These are phyloP conservation scores for Cataglyphis rosenhaueri DNA, from an alignment of 2,888 invertebrate species.

Conservation along the genomic window DNA sequence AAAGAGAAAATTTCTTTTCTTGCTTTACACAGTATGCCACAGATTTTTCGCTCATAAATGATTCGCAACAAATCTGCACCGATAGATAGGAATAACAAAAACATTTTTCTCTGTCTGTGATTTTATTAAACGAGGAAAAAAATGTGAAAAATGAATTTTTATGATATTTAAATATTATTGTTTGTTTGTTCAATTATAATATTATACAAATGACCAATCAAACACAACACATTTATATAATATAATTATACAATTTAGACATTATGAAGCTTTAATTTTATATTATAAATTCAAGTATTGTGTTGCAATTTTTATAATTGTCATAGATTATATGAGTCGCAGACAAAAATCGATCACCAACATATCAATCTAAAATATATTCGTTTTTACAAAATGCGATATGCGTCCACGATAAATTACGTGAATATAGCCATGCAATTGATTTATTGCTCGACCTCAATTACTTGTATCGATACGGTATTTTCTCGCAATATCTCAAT, in stretches of 20 bases:
- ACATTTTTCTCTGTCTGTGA: background rate
- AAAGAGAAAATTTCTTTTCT: slow-evolving; percentile 25
- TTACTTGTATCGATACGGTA: slow-evolving; percentile 39
- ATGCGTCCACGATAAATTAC: slow-evolving; percentile 34
- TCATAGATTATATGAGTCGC: background rate
- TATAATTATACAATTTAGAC: background rate
- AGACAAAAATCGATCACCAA: background rate
- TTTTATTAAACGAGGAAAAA: background rate
- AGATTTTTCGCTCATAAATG: background rate
- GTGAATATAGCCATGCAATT: slow-evolving; percentile 27
- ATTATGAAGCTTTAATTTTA: background rate
- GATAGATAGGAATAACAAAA: background rate
- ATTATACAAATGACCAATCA: too few species aligned
- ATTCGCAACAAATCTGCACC: slow-evolving; percentile 4
- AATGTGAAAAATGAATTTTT: background rate
- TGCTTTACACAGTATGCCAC: background rate
- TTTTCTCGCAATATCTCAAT: slow-evolving; percentile 43
- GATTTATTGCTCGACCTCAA: slow-evolving; percentile 36
- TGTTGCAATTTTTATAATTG: slow-evolving; percentile 10
- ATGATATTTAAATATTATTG: background rate
- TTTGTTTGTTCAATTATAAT: background rate
- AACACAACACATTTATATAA: background rate
- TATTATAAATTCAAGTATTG: background rate
- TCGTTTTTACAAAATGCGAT: slow-evolving; percentile 27
- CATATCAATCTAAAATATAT: slow-evolving; percentile 22